Evolutionary conservation across 2,888 invertebrate genomes (phyloP).

Genomic region (Philhelius pedissequus): DNA sequence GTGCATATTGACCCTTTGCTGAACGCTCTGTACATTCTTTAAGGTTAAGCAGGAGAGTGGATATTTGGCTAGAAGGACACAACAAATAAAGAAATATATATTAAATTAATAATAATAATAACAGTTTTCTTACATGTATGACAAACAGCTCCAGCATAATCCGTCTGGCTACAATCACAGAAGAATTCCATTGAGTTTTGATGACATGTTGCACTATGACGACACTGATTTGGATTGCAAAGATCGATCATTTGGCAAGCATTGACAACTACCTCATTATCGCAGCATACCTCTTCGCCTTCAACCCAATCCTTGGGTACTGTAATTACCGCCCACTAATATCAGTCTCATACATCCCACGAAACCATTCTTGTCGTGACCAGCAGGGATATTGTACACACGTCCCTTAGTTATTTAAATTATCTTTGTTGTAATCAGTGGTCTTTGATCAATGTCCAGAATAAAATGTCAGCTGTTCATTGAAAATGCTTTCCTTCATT

Average conservation of each 20-base stretch:
- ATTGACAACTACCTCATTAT: slow-evolving; percentile 88
- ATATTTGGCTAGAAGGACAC: slow-evolving; percentile 84
- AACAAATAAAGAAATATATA: background rate
- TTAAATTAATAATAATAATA: background rate
- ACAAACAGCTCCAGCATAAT: slow-evolving; percentile 97
- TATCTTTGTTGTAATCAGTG: slow-evolving; percentile 86
- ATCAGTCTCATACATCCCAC: slow-evolving; percentile 97
- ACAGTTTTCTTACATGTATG: slow-evolving; percentile 86
- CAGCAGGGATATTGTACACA: slow-evolving; percentile 81
- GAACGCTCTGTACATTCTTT: slow-evolving; percentile 88
- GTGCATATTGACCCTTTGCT: slow-evolving; percentile 86
- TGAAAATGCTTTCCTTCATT: slow-evolving; percentile 91
- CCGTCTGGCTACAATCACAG: slow-evolving; percentile 93
- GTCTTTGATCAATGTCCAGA: slow-evolving; percentile 89
- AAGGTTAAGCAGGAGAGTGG: slow-evolving; percentile 93
- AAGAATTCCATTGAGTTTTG: slow-evolving; percentile 93
- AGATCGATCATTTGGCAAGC: slow-evolving; percentile 95
- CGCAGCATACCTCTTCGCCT: slow-evolving; percentile 90
- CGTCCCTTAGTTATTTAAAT: slow-evolving; percentile 83
- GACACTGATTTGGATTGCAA: slow-evolving; percentile 98
- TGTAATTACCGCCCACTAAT: slow-evolving; percentile 93
- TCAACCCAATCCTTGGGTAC: slow-evolving; percentile 91
- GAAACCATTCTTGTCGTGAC: slow-evolving; percentile 84
- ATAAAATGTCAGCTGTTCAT: slow-evolving; percentile 87
- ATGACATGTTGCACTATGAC: slow-evolving; percentile 91